A percentile compares a stretch with the other conserved stretches of the same genome.
phyloP scores from a whole-genome alignment of 2,113 vertebrate genomes.

The Cyanoliseus patagonus region DNA sequence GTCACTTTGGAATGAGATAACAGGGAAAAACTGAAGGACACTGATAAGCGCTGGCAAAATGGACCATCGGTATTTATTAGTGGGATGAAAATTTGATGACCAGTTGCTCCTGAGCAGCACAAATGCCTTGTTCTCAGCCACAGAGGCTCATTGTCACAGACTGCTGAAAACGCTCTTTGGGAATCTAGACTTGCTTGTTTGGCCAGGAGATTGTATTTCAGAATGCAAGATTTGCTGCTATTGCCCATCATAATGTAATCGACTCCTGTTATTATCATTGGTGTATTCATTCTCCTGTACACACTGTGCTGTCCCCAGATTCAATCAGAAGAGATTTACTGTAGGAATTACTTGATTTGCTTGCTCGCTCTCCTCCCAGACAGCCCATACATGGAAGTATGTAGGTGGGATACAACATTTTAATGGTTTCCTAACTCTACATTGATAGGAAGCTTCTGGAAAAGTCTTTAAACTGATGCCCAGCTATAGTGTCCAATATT shows the following conservation, averaged over 20 bases:
- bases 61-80: background rate
- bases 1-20: background rate
- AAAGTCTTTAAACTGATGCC: background rate
- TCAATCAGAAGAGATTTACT: conserved; percentile 25
- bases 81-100: conserved; percentile 7
- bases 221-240: conserved; percentile 51
- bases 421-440: background rate
- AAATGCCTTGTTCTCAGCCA: conserved; percentile 26
- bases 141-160: conserved; percentile 63
- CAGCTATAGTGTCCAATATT: background rate
- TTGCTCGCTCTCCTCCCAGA: background rate
- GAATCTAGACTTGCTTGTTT: conserved; percentile 50
- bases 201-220: conserved; percentile 51
- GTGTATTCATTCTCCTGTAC: conserved; percentile 52
- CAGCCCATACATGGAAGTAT: background rate
- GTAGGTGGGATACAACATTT: background rate
- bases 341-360: conserved; percentile 14
- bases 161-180: conserved; percentile 20
- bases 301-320: background rate
- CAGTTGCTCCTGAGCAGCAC: conserved; percentile 21
- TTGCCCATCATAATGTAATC: conserved; percentile 64
- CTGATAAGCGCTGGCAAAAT: background rate
- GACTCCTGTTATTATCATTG: conserved; percentile 47
- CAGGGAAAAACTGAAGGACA: background rate
- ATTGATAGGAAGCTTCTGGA: background rate